Evolutionary conservation across 2,888 invertebrate genomes (phyloP), one percentile per base, ranked within the genome.

Genomic region (Rhyacophila evoluta): DNA sequence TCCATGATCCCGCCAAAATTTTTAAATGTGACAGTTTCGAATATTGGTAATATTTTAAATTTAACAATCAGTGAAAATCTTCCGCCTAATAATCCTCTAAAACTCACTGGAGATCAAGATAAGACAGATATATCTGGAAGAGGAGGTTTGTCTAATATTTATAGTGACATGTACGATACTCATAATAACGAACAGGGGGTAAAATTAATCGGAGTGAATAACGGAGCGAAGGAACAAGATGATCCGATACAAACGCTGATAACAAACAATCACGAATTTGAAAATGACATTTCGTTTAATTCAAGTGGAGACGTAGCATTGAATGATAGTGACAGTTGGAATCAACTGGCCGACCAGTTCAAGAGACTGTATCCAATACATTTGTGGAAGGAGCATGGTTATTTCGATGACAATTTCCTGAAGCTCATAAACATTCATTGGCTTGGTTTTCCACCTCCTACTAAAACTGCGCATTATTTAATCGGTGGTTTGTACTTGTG

Each of bases 341-440:
- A 25, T 12, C 33, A 73, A 19, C 10, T 89, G 80, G 82, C 88
- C 67, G 84, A 84, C 27, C 84, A 85, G 76, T 90, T 90, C 84
- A 87, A 87, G 80, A 84, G 83, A 82, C 79, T 84, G 67, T 90
- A 89, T 89, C 89, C 89, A 12, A 86, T 89, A 72, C 85, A 86
- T 27, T 84, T 85, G 39, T 93, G 93, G 93, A 86, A 85, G 80
- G 83, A 87, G 69, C 84, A 87, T 79, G 92, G 92, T 25, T 89
- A 89, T 84, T 93, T 92, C 84, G 86, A 88, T 2, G 92, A 91
- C 39, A 90, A 91, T 79, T 92, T 91, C 83, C 84, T 93, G 83
- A 84, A 88, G 77, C 85, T 90, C 81, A 92, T 95, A 81, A 94
- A 94, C 86, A 88, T 90, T 0, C 93, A 95, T 85, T 95, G 95